Percentiles rank a stretch among this genome's conserved stretches.
These are phyloP conservation scores for Symphodus melops DNA, from an alignment of 2,113 vertebrate genomes.

Conservation along the genomic window DNA sequence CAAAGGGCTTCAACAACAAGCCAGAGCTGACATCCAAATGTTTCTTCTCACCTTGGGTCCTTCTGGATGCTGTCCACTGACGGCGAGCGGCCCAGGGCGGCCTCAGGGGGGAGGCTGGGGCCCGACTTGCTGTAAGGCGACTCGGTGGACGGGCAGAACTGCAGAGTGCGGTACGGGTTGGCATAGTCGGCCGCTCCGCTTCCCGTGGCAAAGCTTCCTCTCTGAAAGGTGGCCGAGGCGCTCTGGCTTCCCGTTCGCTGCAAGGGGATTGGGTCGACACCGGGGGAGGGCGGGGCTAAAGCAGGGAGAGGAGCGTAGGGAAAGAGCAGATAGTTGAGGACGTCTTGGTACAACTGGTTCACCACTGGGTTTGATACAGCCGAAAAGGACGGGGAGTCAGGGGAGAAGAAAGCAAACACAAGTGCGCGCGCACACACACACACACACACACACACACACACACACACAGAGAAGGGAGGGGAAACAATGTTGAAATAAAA, in stretches of 20 bases:
- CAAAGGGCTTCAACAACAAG: constrained; percentile 54
- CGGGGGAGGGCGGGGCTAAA: constrained; percentile 98
- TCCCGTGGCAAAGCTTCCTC: constrained; percentile 93
- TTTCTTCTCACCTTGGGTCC: constrained; percentile 94
- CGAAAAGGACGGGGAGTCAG: constrained; percentile 58
- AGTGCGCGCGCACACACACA: constrained; percentile 17
- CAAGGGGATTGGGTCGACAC: constrained; percentile 99
- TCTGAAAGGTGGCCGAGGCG: constrained; percentile 91
- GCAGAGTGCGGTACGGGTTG: constrained; percentile 98
- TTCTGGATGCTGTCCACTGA: constrained; percentile 99
- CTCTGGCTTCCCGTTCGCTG: constrained; percentile 98
- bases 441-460: background rate
- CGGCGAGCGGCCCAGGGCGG: constrained; percentile 94
- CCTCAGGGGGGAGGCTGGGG: constrained; percentile 94
- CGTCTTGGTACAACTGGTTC: constrained; percentile 94
- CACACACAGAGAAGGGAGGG: constrained; percentile 9
- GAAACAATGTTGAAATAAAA: constrained; percentile 25
- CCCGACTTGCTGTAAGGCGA: constrained; percentile 99
- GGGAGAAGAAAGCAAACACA: constrained; percentile 22
- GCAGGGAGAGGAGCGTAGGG: constrained; percentile 95
- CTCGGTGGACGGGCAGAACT: constrained; percentile 97
- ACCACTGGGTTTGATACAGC: constrained; percentile 87
- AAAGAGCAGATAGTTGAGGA: constrained; percentile 98
- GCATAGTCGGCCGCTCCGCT: constrained; percentile 88
- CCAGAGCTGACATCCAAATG: constrained; percentile 26